These are phyloP conservation scores for Oncorhynchus tshawytscha DNA, from an alignment of 2,113 vertebrate species.

Conservation along the genomic window DNA sequence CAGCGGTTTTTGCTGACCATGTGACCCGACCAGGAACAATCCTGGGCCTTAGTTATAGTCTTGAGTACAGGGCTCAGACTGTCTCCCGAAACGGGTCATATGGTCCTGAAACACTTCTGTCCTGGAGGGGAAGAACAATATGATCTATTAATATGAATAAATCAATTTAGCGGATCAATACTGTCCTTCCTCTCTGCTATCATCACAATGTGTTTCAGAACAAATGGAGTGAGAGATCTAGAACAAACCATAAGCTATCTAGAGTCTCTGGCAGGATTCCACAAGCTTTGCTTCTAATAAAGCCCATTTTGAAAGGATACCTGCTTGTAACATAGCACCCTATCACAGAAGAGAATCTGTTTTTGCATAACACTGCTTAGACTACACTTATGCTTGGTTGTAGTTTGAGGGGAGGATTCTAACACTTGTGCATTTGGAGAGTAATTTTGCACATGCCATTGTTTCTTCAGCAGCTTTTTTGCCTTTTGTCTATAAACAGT, in stretches of 20 bases:
- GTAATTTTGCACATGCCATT: slow-evolving; percentile 70
- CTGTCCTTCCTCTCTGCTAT: slow-evolving; percentile 40
- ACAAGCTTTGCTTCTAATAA: slow-evolving; percentile 44
- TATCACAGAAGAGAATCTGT: slow-evolving; percentile 33
- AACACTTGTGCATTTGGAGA: slow-evolving; percentile 61
- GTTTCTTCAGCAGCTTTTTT: slow-evolving; percentile 66
- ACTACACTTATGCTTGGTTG: slow-evolving; percentile 9
- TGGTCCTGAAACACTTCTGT: background rate
- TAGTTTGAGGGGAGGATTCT: slow-evolving; percentile 8
- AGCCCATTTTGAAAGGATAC: slow-evolving; percentile 4
- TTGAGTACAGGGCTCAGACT: background rate
- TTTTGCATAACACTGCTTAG: slow-evolving; percentile 17
- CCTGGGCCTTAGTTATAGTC: too few species aligned
- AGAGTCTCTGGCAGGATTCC: slow-evolving; percentile 42
- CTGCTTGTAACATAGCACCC: slow-evolving; percentile 40
- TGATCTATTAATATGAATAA: slow-evolving; percentile 19
- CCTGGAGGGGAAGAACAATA: slow-evolving; percentile 48
- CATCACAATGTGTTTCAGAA: slow-evolving; percentile 3
- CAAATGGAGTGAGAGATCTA: slow-evolving; percentile 13
- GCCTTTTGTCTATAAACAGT: slow-evolving; percentile 71
- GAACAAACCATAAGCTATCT: background rate
- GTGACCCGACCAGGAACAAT: too few species aligned
- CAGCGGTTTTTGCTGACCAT: too few species aligned
- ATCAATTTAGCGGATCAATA: slow-evolving; percentile 47
- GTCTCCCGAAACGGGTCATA: too few species aligned